Conservation (phyloP, 2,113 vertebrate genomes). For the Prinia subflava region DNA sequence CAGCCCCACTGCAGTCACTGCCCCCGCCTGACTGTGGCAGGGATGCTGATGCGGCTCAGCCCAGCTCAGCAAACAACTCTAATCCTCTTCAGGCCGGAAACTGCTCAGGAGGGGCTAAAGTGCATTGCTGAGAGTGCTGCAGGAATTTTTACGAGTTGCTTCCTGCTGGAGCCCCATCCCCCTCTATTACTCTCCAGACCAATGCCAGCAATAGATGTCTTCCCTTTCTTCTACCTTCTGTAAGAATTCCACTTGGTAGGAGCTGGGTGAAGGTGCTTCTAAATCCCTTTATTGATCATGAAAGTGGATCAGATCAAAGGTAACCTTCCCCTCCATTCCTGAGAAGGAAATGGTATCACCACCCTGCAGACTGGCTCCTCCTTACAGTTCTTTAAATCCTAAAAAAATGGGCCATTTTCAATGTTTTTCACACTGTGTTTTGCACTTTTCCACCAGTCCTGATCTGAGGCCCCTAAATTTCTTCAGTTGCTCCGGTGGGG, state of each 20-base stretch:
- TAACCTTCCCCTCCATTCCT: background rate
- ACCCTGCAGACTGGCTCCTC: background rate
- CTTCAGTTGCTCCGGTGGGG: background rate
- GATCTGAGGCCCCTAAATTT: background rate
- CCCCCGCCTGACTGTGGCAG: fast-evolving
- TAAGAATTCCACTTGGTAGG: background rate
- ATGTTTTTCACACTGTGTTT: background rate
- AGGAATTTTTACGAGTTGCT: background rate
- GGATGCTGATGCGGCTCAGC: fast-evolving
- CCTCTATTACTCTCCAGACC: background rate
- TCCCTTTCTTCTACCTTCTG: background rate
- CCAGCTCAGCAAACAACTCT: background rate
- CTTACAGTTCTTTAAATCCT: background rate
- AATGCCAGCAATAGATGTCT: background rate
- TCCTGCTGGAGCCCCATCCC: background rate
- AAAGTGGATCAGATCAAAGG: background rate
- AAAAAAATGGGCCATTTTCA: background rate
- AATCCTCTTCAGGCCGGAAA: background rate
- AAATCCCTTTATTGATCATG: background rate
- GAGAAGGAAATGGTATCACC: background rate
- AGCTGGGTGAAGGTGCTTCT: background rate
- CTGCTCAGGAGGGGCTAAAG: background rate
- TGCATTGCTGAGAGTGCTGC: background rate
- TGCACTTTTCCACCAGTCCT: background rate
- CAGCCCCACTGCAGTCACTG: background rate